Conservation (phyloP, 2,113 vertebrate genomes). For the Albula goreensis region DNA sequence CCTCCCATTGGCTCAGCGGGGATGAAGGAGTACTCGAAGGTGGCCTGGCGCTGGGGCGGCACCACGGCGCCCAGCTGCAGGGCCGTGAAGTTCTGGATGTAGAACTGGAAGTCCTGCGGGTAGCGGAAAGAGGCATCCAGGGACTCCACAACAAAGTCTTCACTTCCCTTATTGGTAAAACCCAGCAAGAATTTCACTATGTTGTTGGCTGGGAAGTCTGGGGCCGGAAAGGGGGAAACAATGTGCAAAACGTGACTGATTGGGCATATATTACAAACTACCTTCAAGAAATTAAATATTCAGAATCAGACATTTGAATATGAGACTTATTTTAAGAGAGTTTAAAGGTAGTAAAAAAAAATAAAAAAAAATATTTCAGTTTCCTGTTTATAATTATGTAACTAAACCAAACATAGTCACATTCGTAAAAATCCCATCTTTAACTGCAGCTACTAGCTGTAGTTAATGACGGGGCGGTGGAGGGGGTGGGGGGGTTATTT, state of each 20-base stretch:
- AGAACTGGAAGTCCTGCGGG: constrained; percentile 97
- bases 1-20: constrained; percentile 96
- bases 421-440: too few species aligned
- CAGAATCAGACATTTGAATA: too few species aligned
- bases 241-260: neutral
- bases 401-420: too few species aligned
- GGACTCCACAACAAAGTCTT: constrained; percentile 90
- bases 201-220: constrained; percentile 95
- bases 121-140: constrained; percentile 96
- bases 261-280: neutral
- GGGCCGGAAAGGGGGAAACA: neutral
- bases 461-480: too few species aligned
- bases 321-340: too few species aligned
- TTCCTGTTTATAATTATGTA: too few species aligned
- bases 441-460: too few species aligned
- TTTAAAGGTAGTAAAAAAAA: too few species aligned
- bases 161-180: constrained; percentile 91
- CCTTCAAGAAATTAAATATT: too few species aligned
- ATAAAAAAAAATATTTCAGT: too few species aligned
- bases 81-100: constrained; percentile 98
- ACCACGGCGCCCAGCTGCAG: constrained; percentile 85
- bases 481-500: neutral
- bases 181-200: constrained; percentile 96
- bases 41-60: constrained; percentile 86
- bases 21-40: constrained; percentile 97